These are phyloP conservation scores for Merops nubicus DNA, from an alignment of 2,113 vertebrate species.

Conservation along the genomic window DNA sequence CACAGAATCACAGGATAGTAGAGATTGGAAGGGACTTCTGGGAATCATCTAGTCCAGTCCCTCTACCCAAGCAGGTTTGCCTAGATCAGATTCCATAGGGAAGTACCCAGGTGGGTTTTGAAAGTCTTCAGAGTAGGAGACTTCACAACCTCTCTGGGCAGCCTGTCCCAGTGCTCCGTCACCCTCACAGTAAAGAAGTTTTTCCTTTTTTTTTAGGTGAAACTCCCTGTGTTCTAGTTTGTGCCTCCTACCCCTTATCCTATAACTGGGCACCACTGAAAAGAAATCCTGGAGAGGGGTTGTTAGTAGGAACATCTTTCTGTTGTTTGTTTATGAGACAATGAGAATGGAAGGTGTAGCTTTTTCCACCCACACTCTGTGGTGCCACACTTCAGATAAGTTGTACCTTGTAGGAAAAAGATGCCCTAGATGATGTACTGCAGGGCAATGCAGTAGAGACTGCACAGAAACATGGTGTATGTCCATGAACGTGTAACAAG, in stretches of 20 bases:
- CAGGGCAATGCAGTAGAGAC: rapidly evolving
- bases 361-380: neutral
- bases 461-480: neutral
- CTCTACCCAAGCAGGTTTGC: too few relatives aligned
- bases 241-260: neutral
- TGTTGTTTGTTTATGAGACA: neutral
- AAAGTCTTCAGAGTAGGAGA: neutral
- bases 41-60: neutral
- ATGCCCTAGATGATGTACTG: neutral
- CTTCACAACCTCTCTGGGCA: neutral
- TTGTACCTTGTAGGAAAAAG: neutral
- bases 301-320: neutral
- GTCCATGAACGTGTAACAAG: neutral
- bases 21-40: neutral
- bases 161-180: neutral
- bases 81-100: neutral
- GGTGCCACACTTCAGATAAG: neutral
- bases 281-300: neutral
- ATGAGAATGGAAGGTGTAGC: neutral
- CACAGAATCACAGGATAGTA: neutral
- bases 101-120: neutral
- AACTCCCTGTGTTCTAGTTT: neutral
- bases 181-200: neutral
- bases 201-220: neutral
- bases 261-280: neutral